phyloP scores from a whole-genome alignment of 2,888 invertebrate species.

The Unio pictorum region DNA sequence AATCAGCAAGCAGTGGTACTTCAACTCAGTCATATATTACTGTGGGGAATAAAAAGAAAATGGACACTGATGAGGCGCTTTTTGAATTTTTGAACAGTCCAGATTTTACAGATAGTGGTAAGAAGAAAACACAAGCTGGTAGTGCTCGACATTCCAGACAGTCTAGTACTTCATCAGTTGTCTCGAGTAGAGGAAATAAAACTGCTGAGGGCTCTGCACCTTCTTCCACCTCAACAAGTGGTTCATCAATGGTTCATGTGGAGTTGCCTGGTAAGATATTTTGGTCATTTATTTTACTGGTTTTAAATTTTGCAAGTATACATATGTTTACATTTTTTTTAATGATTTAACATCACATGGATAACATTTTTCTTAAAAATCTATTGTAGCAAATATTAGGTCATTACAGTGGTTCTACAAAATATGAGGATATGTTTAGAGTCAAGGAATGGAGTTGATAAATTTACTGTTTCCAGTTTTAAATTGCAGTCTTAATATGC shows the following conservation, averaged over 20 bases:
- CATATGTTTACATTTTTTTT: too few species aligned
- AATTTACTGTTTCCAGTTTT: too few species aligned
- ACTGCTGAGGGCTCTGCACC: slow-evolving; percentile 22
- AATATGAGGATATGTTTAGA: too few species aligned
- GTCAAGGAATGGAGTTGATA: too few species aligned
- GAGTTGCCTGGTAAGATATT: slow-evolving; percentile 38
- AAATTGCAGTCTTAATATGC: too few species aligned
- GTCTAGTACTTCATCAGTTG: slow-evolving; percentile 66
- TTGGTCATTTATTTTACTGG: too few species aligned
- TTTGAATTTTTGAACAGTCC: slow-evolving; percentile 72
- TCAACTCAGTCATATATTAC: slow-evolving; percentile 17
- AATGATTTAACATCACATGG: too few species aligned
- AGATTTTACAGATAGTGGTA: slow-evolving; percentile 47
- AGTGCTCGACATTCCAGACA: slow-evolving; percentile 65
- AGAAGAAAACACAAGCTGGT: slow-evolving; percentile 45
- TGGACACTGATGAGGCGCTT: slow-evolving; percentile 70
- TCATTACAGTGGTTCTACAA: too few species aligned
- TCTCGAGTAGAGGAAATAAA: slow-evolving; percentile 50
- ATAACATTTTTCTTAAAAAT: too few species aligned
- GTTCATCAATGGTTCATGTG: slow-evolving; percentile 48
- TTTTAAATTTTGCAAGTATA: too few species aligned
- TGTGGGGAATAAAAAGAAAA: slow-evolving; percentile 42
- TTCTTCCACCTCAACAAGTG: slow-evolving; percentile 38
- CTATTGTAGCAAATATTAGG: too few species aligned
- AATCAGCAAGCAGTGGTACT: slow-evolving; percentile 14